Evolutionary conservation across 2,888 invertebrate genomes (phyloP), one percentile per base, ranked within the genome.

Genomic region (Dynastes grantii): DNA sequence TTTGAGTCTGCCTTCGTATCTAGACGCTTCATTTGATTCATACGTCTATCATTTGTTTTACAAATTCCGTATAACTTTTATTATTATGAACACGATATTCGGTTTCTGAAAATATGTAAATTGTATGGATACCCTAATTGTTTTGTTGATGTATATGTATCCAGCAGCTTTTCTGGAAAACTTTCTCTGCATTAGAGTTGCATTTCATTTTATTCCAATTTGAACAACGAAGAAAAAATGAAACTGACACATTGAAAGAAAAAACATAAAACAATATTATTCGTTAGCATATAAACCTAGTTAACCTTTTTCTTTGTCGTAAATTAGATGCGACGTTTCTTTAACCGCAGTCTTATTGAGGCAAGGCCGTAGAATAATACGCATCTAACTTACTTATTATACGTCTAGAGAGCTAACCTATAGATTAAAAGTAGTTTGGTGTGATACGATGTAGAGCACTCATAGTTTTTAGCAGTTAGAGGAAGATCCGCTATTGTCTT

Each of bases 341-440:
- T 61, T n/a, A 29, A 61, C 9, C 27, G 61, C 27, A 61, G 61
- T 61, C 2, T 16, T 27, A n/a, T 53, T 55, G 27, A 71, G 9
- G 8, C 11, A 45, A 45, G 8, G 11, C 45, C 45, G n/a, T 71
- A 55, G 65, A 65, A 40, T 71, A 22, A 67, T 67, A 67, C 49
- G 6, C 22, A 71, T 29, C 29, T 71, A 71, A 55, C 49, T 71
- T 73, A 37, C 55, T 16, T 37, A 27, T 73, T 45, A 73, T 68
- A 49, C 45, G 67, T 68, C 67, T 68, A 68, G 67, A 68, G 67
- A 68, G 49, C 67, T 51, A 45, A 65, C 65, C 37, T 27, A 75
- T 76, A 68, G 76, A 22, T 76, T 55, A 40, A 78, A 71, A 87
- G 87, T 87, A 88, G 88, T 87, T 88, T 85, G 88, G 89, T 88